A percentile compares a stretch with the other conserved stretches of the same genome.
Conservation (phyloP, 2,888 invertebrate genomes). For the Dryobotodes eremita region DNA sequence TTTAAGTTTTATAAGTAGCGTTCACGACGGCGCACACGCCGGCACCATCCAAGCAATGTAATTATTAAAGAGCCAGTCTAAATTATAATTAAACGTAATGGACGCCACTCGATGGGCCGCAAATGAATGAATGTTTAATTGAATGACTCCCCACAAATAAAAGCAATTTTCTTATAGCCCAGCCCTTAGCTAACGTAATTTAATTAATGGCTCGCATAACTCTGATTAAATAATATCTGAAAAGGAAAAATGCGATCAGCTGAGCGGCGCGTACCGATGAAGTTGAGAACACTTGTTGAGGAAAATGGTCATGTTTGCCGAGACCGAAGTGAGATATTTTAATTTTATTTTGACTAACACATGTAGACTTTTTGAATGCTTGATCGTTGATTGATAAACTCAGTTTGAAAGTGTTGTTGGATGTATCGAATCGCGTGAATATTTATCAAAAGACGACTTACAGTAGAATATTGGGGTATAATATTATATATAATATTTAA, state of each 20-base stretch:
- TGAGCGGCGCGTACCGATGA: slow-evolving; percentile 46
- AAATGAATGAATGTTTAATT: slow-evolving; percentile 87
- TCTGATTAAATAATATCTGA: slow-evolving; percentile 82
- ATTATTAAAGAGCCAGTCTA: slow-evolving; percentile 78
- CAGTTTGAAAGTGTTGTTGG: too few relatives aligned
- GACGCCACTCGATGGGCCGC: slow-evolving; percentile 82
- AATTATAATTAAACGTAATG: slow-evolving; percentile 88
- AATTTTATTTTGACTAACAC: background rate
- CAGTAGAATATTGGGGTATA: too few relatives aligned
- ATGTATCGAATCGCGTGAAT: too few relatives aligned
- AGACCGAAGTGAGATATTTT: background rate
- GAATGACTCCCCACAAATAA: slow-evolving; percentile 87
- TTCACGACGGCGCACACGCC: slow-evolving; percentile 56
- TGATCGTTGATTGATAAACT: background rate
- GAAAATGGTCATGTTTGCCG: slow-evolving; percentile 20
- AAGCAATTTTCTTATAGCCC: slow-evolving; percentile 86
- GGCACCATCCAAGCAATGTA: slow-evolving; percentile 39
- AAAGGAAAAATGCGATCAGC: slow-evolving; percentile 69
- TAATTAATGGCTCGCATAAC: slow-evolving; percentile 86
- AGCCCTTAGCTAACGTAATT: slow-evolving; percentile 81
- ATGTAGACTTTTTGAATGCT: background rate
- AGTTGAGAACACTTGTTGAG: slow-evolving; percentile 51
- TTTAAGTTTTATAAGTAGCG: slow-evolving; percentile 20
- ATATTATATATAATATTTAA: too few relatives aligned
- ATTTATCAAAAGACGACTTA: too few relatives aligned